phyloP scores from a whole-genome alignment of 35 echinoderm and acorn worm genomes.

The Lytechinus pictus region DNA sequence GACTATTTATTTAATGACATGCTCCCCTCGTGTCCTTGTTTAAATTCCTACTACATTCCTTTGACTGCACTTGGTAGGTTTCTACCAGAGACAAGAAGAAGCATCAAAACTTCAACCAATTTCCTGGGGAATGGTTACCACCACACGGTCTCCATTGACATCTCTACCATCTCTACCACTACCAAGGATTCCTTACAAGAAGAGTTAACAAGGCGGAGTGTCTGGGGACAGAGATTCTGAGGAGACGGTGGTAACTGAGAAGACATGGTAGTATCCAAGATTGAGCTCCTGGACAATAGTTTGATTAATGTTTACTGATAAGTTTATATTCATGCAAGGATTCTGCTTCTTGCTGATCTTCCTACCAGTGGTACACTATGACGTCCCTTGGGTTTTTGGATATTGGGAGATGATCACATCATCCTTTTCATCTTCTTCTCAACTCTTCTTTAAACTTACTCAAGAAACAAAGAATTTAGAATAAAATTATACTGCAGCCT shows the following conservation, averaged over 20 bases:
- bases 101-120: neutral
- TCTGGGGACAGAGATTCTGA: neutral
- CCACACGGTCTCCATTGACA: neutral
- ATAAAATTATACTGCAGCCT: neutral
- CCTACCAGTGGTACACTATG: slow-evolving; percentile 2
- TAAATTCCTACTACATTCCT: neutral
- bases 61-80: neutral
- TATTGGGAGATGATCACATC: neutral
- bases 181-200: neutral
- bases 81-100: neutral
- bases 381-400: neutral
- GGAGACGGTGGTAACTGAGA: neutral
- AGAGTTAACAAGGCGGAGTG: neutral
- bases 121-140: neutral
- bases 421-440: neutral
- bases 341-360: neutral
- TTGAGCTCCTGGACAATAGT: neutral
- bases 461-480: neutral
- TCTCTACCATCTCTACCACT: neutral
- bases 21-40: neutral
- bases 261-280: neutral
- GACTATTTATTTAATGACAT: no score
- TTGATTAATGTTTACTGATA: neutral
- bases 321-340: neutral
- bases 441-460: neutral